These are phyloP conservation scores for Rhinoraja longicauda DNA, from an alignment of 2,797 vertebrate genomes.

Conservation along the genomic window DNA sequence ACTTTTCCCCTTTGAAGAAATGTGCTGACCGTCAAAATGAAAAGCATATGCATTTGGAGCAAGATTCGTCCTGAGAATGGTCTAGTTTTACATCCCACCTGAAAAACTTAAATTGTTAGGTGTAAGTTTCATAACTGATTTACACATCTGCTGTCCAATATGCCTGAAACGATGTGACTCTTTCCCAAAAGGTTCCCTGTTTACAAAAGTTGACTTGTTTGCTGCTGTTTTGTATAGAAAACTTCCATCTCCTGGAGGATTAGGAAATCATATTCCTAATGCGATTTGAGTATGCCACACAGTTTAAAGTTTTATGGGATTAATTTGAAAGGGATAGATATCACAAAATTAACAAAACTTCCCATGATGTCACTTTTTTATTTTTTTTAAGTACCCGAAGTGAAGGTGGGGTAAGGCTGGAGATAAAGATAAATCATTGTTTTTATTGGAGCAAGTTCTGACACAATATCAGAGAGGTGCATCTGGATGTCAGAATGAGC, in stretches of 20 bases:
- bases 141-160: neutral
- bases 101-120: neutral
- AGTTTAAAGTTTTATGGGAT: neutral
- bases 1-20: neutral
- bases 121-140: neutral
- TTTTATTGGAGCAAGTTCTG: neutral
- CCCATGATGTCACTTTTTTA: neutral
- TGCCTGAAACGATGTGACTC: neutral
- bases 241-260: neutral
- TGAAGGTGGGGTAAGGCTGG: neutral
- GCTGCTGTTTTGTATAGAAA: neutral
- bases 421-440: neutral
- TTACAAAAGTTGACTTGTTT: neutral
- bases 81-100: neutral
- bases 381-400: neutral
- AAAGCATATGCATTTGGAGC: neutral
- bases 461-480: neutral
- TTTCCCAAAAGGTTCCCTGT: neutral
- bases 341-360: neutral
- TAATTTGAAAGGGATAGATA: neutral
- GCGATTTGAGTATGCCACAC: neutral
- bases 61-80: neutral
- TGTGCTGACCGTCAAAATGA: neutral
- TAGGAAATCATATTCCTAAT: neutral
- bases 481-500: neutral